These are phyloP conservation scores for Pangasius sanitwongsei DNA, from an alignment of 2,797 vertebrate genomes.

Conservation along the genomic window DNA sequence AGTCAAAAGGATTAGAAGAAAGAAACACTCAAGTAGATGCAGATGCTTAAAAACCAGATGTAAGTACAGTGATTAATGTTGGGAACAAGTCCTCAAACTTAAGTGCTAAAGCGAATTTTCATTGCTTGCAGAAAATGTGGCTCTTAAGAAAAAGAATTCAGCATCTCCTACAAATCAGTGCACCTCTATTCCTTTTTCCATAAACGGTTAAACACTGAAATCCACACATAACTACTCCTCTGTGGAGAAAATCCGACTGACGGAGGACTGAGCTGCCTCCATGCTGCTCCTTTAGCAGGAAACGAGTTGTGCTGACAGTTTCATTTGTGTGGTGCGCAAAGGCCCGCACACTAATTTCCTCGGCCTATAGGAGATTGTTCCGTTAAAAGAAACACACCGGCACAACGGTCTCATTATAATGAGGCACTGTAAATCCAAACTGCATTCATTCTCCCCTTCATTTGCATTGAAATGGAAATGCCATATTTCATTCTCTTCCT, in stretches of 20 bases:
- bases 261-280: slow-evolving; percentile 28
- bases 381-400: slow-evolving; percentile 67
- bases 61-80: background rate
- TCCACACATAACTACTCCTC: slow-evolving; percentile 18
- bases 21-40: background rate
- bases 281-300: slow-evolving; percentile 53
- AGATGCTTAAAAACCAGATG: background rate
- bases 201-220: slow-evolving; percentile 4
- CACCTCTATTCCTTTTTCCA: background rate
- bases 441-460: slow-evolving; percentile 65
- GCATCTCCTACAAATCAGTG: slow-evolving; percentile 8
- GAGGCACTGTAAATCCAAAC: slow-evolving; percentile 64
- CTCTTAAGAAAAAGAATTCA: background rate
- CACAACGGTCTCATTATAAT: slow-evolving; percentile 66
- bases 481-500: slow-evolving; percentile 64
- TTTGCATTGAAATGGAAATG: slow-evolving; percentile 73
- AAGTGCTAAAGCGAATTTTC: background rate
- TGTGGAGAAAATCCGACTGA: slow-evolving; percentile 4
- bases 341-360: slow-evolving; percentile 72
- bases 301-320: slow-evolving; percentile 70
- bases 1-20: background rate
- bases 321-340: slow-evolving; percentile 68
- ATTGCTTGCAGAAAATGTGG: background rate
- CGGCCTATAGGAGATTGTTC: slow-evolving; percentile 64
- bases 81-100: background rate